Percentiles rank a stretch among this genome's conserved stretches.
Conservation (phyloP, 2,888 invertebrate species). For the Pollenia labialis region DNA sequence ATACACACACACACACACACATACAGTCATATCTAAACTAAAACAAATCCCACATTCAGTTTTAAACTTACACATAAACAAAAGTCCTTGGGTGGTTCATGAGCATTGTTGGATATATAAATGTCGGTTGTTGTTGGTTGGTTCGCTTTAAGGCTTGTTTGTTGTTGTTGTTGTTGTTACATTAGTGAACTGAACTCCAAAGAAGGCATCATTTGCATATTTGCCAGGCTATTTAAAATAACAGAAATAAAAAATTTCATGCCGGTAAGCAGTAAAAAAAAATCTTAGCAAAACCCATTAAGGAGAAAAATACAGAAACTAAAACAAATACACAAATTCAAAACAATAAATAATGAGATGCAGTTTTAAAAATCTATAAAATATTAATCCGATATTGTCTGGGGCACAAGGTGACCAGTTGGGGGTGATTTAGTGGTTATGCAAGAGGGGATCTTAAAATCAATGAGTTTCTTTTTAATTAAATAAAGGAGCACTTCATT, state of each 20-base stretch:
- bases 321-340: slow-evolving; percentile 13
- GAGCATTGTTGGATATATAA: slow-evolving; percentile 1
- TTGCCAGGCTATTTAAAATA: slow-evolving; percentile 62
- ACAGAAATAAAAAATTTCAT: slow-evolving; percentile 47
- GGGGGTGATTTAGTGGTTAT: not conserved
- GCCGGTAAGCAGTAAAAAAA: slow-evolving; percentile 41
- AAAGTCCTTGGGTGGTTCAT: slow-evolving; percentile 65
- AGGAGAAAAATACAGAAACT: not conserved
- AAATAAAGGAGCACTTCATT: no score
- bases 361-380: slow-evolving; percentile 8
- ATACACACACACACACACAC: not conserved
- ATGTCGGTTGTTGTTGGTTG: not conserved
- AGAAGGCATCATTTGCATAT: slow-evolving; percentile 66
- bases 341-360: slow-evolving; percentile 57
- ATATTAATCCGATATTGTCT: slow-evolving; percentile 27
- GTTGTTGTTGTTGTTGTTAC: not conserved
- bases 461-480: not conserved
- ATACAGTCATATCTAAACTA: not conserved
- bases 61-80: not conserved
- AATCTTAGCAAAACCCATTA: slow-evolving; percentile 26
- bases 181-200: slow-evolving; percentile 40
- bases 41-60: not conserved
- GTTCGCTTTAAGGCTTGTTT: slow-evolving; percentile 47
- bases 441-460: not conserved
- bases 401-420: slow-evolving; percentile 29